Evolutionary conservation across 2,888 invertebrate species (phyloP), one percentile per base, ranked within the genome.

Genomic region (Eupithecia centaureata): DNA sequence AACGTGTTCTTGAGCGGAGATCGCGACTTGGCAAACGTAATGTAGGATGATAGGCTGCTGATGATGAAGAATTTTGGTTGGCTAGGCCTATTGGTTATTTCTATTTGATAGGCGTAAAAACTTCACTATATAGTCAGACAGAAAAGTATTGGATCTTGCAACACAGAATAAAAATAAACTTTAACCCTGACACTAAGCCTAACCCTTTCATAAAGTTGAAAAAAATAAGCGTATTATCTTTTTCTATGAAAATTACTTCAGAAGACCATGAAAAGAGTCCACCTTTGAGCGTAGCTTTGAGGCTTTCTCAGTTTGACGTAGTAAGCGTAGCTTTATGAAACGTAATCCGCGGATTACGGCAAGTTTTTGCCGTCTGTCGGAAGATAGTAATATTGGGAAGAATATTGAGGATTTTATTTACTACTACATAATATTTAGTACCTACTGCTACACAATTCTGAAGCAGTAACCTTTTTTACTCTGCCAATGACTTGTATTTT

Each of bases 281-380:
- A 54, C 54, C 54, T 56, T 52, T 27, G 52, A 28, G 25, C 54
- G 30, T 56, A 56, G 10, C 52, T 52, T 7, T 27, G 15, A n/a
- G 27, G 52, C 52, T 52, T 27, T 25, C 54, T 56, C 0, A n/a
- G 30, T 56, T 56, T 56, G 30, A 56, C 54, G 54, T 56, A 28
- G 30, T 56, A 56, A 56, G 30, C 54, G 30, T 28, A 10, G 54
- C 28, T 28, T 56, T 56, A 56, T 30, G 54, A 56, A 30, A 56
- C 54, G 54, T 56, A 56, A 56, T 56, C 54, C 54, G n/a, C 15
- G 54, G 54, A 28, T 56, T 28, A 56, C 22, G 47, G 22, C 47
- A 56, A 56, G 54, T 56, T 56, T n/a, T 56, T 56, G 28, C 54
- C 54, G 28, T n/a, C 27, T 56, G 47, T 42, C 42, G 27, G 4